A percentile compares a stretch with the other conserved stretches of the same genome.
phyloP scores from a whole-genome alignment of 2,113 vertebrate species.

The Microcebus lehilahytsara region DNA sequence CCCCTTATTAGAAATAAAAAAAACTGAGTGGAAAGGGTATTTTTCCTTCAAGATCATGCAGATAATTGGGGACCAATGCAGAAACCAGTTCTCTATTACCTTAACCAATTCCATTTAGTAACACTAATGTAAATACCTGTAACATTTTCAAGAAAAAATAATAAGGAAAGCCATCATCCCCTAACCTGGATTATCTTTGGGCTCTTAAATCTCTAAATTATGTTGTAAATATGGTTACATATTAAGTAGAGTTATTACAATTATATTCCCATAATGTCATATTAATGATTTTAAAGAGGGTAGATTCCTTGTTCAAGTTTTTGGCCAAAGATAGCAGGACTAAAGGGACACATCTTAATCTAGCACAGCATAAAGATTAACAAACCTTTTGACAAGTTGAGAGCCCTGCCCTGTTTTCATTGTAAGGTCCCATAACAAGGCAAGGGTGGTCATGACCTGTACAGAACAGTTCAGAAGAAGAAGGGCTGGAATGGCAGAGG shows the following conservation, averaged over 20 bases:
- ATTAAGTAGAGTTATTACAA: not conserved
- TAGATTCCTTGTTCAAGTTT: not conserved
- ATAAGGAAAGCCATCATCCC: not conserved
- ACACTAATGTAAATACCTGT: not conserved
- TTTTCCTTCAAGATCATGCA: not conserved
- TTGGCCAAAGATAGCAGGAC: not conserved
- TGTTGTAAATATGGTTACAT: not conserved
- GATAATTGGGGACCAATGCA: not conserved
- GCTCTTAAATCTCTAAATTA: not conserved
- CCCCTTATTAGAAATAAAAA: not conserved
- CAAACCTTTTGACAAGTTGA: not conserved
- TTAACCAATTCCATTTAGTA: not conserved
- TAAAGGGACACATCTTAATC: not conserved
- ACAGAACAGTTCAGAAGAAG: not conserved
- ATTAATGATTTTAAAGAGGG: not conserved
- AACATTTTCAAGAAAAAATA: not conserved
- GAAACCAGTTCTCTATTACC: not conserved
- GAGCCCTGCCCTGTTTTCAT: not conserved
- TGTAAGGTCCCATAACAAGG: not conserved
- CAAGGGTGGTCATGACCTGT: not conserved
- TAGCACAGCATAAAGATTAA: not conserved
- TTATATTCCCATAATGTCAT: not conserved
- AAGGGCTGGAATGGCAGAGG: not conserved
- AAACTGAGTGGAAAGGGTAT: not conserved
- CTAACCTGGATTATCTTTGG: not conserved